phyloP scores from a whole-genome alignment of 2,113 vertebrate species.

The Platysteira castanea region DNA sequence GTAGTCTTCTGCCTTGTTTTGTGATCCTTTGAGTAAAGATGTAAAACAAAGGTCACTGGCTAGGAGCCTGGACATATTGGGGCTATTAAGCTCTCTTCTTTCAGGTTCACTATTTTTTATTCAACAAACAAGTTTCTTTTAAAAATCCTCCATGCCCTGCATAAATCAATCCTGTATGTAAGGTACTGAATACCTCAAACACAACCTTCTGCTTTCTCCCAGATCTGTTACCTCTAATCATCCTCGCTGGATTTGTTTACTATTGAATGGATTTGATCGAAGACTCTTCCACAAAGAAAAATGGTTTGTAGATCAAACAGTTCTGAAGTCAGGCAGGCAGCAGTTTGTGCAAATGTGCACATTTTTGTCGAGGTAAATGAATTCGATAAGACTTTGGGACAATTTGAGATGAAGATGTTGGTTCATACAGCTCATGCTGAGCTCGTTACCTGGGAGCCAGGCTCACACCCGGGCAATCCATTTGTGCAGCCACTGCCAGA shows the following conservation, averaged over 20 bases:
- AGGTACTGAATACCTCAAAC: neutral
- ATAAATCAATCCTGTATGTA: neutral
- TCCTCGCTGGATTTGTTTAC: neutral
- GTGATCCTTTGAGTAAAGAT: neutral
- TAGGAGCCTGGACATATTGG: neutral
- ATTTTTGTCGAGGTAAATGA: neutral
- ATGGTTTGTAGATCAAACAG: neutral
- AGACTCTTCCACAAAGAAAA: neutral
- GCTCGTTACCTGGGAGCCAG: neutral
- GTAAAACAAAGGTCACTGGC: neutral
- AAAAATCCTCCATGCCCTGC: neutral
- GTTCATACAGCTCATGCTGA: neutral
- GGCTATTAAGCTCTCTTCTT: neutral
- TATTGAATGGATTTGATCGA: neutral
- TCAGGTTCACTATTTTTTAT: neutral
- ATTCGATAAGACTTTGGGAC: neutral
- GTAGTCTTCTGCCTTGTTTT: neutral
- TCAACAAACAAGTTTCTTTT: neutral
- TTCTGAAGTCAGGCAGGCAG: neutral
- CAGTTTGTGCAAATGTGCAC: neutral
- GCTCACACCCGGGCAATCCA: accelerated
- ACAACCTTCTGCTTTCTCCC: neutral
- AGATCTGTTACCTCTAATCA: neutral
- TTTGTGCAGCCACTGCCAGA: neutral
- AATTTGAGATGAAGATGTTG: neutral